These are phyloP conservation scores for Alaudala cheleensis DNA, from an alignment of 2,113 vertebrate species.

Conservation along the genomic window DNA sequence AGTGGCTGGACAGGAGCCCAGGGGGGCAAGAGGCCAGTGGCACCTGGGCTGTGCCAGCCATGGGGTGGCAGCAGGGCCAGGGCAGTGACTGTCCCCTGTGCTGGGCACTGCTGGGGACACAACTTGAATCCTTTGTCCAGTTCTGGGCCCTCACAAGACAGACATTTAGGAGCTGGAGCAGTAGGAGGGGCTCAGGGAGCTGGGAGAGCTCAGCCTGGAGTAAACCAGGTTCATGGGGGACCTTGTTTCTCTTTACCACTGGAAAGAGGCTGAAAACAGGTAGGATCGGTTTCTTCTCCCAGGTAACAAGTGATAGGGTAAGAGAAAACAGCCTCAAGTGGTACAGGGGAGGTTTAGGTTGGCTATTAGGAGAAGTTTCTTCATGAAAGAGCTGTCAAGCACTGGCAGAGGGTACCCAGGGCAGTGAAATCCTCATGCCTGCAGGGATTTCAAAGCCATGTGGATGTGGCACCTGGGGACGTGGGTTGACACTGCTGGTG, in stretches of 20 bases:
- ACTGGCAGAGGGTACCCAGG: not conserved
- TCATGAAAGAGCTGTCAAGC: not conserved
- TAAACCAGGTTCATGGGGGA: not conserved
- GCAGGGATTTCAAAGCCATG: rapidly evolving
- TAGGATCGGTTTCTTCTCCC: rapidly evolving
- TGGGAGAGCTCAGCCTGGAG: not conserved
- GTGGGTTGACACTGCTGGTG: not conserved
- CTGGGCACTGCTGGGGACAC: not conserved
- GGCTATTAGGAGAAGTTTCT: not conserved
- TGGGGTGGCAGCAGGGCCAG: not conserved
- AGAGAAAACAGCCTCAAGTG: not conserved
- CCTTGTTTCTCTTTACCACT: rapidly evolving
- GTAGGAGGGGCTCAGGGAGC: rapidly evolving
- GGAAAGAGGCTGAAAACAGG: not conserved
- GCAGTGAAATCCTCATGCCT: not conserved
- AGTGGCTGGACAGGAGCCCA: not conserved
- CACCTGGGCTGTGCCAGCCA: not conserved
- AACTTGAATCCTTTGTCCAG: rapidly evolving
- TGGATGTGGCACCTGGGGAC: not conserved
- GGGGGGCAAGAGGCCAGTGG: not conserved
- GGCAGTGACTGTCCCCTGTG: not conserved
- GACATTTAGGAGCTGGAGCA: not conserved
- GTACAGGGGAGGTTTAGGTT: not conserved
- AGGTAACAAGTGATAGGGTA: rapidly evolving
- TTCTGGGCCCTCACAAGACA: rapidly evolving